Percentiles rank a stretch among this genome's conserved stretches.
Evolutionary conservation across 2,888 invertebrate species (phyloP).

Genomic region (Drosophila ochracea): DNA sequence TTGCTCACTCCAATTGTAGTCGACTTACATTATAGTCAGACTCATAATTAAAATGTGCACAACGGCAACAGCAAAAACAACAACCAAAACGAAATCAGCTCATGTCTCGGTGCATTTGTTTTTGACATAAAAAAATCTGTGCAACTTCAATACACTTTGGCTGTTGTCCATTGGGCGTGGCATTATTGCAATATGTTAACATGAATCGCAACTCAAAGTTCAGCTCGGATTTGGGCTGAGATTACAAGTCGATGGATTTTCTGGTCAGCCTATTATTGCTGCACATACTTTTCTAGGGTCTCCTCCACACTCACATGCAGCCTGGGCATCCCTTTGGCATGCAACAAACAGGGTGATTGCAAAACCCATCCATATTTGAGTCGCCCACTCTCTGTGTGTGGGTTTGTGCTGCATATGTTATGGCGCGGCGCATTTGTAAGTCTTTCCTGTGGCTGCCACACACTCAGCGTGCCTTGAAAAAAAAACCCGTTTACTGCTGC

Average conservation of each 20-base stretch:
- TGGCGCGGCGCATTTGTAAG: conserved; percentile 54
- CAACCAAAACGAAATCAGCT: conserved; percentile 1
- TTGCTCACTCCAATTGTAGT: conserved; percentile 7
- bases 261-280: conserved; percentile 50
- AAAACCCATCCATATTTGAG: conserved; percentile 19
- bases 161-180: conserved; percentile 24
- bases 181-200: conserved; percentile 18
- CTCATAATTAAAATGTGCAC: conserved; percentile 66
- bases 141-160: conserved; percentile 30
- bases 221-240: conserved; percentile 12
- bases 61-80: conserved; percentile 16
- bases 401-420: conserved; percentile 54
- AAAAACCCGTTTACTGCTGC: conserved; percentile 57
- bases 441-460: conserved; percentile 53
- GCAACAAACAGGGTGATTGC: conserved; percentile 28
- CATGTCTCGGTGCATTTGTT: conserved; percentile 38
- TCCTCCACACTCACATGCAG: neutral
- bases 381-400: conserved; percentile 11
- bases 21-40: conserved; percentile 44
- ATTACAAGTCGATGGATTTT: conserved; percentile 28
- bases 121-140: conserved; percentile 22
- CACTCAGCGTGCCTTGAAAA: conserved; percentile 6
- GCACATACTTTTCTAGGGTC: conserved; percentile 5
- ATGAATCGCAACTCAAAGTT: conserved; percentile 13
- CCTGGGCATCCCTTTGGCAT: conserved; percentile 18